phyloP scores from a whole-genome alignment of 2,797 vertebrate species.

The Cyclopterus lumpus region DNA sequence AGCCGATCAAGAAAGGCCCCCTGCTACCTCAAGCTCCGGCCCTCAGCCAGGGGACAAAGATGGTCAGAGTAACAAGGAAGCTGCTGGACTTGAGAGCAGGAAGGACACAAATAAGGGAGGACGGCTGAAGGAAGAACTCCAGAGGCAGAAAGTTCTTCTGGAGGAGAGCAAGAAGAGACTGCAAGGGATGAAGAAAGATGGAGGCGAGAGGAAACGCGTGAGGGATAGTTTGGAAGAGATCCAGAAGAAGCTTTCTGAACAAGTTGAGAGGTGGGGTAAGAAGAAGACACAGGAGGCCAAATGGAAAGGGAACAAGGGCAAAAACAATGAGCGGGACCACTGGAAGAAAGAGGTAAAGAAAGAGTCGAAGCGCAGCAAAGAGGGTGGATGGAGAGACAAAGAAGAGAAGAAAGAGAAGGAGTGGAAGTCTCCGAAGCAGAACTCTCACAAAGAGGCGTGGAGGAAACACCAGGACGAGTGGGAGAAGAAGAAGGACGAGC shows the following conservation, averaged over 20 bases:
- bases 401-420: constrained; percentile 66
- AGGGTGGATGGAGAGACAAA: constrained; percentile 53
- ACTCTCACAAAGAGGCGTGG: constrained; percentile 79
- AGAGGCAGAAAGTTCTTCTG: constrained; percentile 77
- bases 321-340: constrained; percentile 54
- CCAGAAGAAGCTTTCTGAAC: constrained; percentile 79
- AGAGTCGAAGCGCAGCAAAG: constrained; percentile 67
- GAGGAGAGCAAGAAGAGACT: constrained; percentile 80
- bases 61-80: constrained; percentile 30
- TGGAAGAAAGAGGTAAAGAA: constrained; percentile 76
- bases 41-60: constrained; percentile 48
- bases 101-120: constrained; percentile 31
- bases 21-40: constrained; percentile 25
- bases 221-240: constrained; percentile 77
- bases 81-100: constrained; percentile 52
- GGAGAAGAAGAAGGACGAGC: constrained; percentile 80
- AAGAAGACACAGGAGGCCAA: constrained; percentile 72
- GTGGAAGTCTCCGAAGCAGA: constrained; percentile 65
- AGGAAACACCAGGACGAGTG: constrained; percentile 82
- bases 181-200: constrained; percentile 75
- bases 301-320: constrained; percentile 70
- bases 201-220: constrained; percentile 66
- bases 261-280: constrained; percentile 77
- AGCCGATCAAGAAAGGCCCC: constrained; percentile 59
- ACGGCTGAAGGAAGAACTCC: constrained; percentile 71